Evolutionary conservation across 2,888 invertebrate species (phyloP), one percentile per base, ranked within the genome.

Genomic region (Autographa gamma): DNA sequence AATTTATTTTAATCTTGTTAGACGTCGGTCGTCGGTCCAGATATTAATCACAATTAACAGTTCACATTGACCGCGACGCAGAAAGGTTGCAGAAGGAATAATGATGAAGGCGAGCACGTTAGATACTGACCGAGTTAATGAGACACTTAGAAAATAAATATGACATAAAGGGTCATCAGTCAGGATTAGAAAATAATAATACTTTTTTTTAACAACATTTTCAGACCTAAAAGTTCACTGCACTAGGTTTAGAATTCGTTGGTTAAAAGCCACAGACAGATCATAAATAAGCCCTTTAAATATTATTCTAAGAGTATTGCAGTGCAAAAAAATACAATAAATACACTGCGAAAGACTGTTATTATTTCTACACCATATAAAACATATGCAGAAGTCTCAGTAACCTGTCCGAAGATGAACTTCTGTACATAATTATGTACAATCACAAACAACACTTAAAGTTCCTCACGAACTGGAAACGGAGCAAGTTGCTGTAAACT

Each of bases 21-120:
- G 54, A 41, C 38, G 63, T 61, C 58, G 69, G 60, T 69, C 73
- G 61, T 60, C 63, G 63, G 34, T 54, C 18, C 34, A 61, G 61
- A 76, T 76, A 76, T 76, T 73, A 76, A 76, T 76, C 76, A 69
- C 69, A 76, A 76, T 76, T 76, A 76, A 64, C 66, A 66, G 63
- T 69, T 76, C 38, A 64, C 16, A 11, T 60, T 52, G 34, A 7
- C 18, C 18, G 32, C 34, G n/a, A 38, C 31, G 2, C 14, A 14
- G 8, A n/a, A 19, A 31, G 38, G 25, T 25, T 4, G 8, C 61
- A 69, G 70, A 76, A 76, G 69, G 54, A 13, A 13, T 13, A 48
- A 48, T 52, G 8, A 4, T 0, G 34, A 5, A 34, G 34, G 11
- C 38, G 9, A 38, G 38, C 38, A n/a, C 1, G n/a, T 48, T 48